Base-by-base conservation (phyloP, 2,797 vertebrate genomes). In the Sebastes trivittatus region DNA sequence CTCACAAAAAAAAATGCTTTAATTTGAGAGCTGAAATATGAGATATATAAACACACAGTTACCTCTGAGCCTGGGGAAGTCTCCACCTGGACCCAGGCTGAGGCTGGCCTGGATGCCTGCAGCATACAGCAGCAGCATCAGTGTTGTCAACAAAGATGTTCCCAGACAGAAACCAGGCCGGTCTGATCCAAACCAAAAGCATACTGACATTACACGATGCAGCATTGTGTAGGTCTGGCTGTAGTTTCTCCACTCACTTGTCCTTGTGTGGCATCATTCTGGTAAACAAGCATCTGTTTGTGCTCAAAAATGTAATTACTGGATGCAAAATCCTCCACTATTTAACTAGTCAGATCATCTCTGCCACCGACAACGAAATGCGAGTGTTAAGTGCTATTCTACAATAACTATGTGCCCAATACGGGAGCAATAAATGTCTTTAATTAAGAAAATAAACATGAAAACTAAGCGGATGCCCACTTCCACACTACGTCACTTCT, bases 31-130 rank as follows among this genome's bases (percentile, higher is more conserved):
- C 2, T 54, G 3, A 22, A 7, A 11, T 10, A 14, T 32, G 27
- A 64, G 3, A 23, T 22, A 38, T 23, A 5, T n/a, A 5, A 30
- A 22, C 27, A 18, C n/a, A 52, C 5, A 52, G 3, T 82, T 94
- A 97, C 96, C 95, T 94, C 77, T 92, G 71, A 96, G 42, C 38
- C 88, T 88, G 14, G 96, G 96, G 65, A 96, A 94, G 34, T 95
- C 83, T 77, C 93, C 94, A 23, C 92, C 95, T 58, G 95, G 95
- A 69, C 95, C 95, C 59, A 96, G 55, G 67, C 90, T 95, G 23
- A 96, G 90, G 81, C 91, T 95, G 10, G 93, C 92, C 73, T 94
- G 94, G 62, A 95, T 78, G 4, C 94, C 94, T 16, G 75, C 87
- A 2, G 87, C 77, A 81, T 95, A 95, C 23, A 94, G 36, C 6